These are phyloP conservation scores for Rhinatrema bivittatum DNA, from an alignment of 2,797 vertebrate genomes.

Conservation along the genomic window DNA sequence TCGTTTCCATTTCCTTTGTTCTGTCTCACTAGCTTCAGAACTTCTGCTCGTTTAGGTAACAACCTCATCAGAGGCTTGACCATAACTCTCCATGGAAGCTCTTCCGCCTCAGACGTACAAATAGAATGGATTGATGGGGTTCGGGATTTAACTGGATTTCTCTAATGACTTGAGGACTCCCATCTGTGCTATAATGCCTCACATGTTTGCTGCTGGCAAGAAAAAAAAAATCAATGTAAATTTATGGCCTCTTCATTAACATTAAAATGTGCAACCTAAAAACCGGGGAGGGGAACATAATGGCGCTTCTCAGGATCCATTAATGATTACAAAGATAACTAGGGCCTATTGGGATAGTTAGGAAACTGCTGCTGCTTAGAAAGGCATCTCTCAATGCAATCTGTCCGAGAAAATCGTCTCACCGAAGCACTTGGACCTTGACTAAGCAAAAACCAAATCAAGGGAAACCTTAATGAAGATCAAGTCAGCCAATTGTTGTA, in stretches of 20 bases:
- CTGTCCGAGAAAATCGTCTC: not conserved
- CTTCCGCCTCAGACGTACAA: slow-evolving; percentile 26
- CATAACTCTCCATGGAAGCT: slow-evolving; percentile 17
- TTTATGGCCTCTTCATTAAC: slow-evolving; percentile 39
- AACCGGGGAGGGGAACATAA: slow-evolving; percentile 5
- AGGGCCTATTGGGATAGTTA: too few relatives aligned
- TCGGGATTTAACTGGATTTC: slow-evolving; percentile 30
- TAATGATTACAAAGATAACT: slow-evolving; percentile 30
- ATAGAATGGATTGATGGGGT: slow-evolving; percentile 35
- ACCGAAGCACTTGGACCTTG: not conserved
- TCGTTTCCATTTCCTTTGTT: slow-evolving; percentile 8
- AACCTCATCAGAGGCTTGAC: slow-evolving; percentile 15
- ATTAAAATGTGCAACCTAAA: slow-evolving; percentile 26
- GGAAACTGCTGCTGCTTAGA: too few relatives aligned
- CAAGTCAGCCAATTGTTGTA: too few relatives aligned
- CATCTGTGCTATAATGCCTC: slow-evolving; percentile 40
- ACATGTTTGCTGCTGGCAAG: slow-evolving; percentile 14
- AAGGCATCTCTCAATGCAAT: too few relatives aligned
- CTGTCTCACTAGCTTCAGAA: slow-evolving; percentile 20
- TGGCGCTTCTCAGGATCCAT: not conserved
- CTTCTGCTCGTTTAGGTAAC: slow-evolving; percentile 10
- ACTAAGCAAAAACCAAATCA: too few relatives aligned
- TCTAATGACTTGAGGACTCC: slow-evolving; percentile 45
- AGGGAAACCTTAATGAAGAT: too few relatives aligned
- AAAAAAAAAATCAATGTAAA: slow-evolving; percentile 32